These are phyloP conservation scores for Nudaria mundana DNA, from an alignment of 2,888 invertebrate species.

Conservation along the genomic window DNA sequence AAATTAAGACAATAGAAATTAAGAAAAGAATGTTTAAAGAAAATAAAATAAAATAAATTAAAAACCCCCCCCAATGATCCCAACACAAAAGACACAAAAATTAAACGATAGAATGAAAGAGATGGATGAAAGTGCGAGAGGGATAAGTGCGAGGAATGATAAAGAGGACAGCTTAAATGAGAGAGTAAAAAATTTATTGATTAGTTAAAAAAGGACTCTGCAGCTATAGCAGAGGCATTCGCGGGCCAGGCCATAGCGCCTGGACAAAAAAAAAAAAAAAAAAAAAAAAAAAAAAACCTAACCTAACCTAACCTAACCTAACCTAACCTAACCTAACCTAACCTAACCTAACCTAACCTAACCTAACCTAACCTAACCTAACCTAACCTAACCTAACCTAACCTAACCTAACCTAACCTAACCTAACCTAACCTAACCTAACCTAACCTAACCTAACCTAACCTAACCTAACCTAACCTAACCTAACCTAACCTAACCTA, in stretches of 20 bases:
- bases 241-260: too few species aligned
- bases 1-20: too few species aligned
- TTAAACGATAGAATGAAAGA: too few species aligned
- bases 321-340: slow-evolving; percentile 20
- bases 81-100: too few species aligned
- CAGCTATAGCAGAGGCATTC: too few species aligned
- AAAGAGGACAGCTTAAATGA: too few species aligned
- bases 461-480: slow-evolving; percentile 12
- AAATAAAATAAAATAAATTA: too few species aligned
- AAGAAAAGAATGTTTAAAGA: too few species aligned
- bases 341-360: slow-evolving; percentile 25
- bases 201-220: slow-evolving; percentile 10
- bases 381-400: slow-evolving; percentile 21
- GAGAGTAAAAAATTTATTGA: too few species aligned
- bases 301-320: slow-evolving; percentile 18
- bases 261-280: background rate
- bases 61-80: too few species aligned
- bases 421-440: slow-evolving; percentile 9
- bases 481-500: slow-evolving; percentile 15
- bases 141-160: too few species aligned
- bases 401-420: slow-evolving; percentile 7
- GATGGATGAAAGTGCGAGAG: too few species aligned
- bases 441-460: slow-evolving; percentile 12
- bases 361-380: slow-evolving; percentile 14
- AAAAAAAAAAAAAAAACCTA: background rate